Evolutionary conservation across 2,797 vertebrate species (phyloP), one percentile per base, ranked within the genome.

Genomic region (Gallirallus australis): DNA sequence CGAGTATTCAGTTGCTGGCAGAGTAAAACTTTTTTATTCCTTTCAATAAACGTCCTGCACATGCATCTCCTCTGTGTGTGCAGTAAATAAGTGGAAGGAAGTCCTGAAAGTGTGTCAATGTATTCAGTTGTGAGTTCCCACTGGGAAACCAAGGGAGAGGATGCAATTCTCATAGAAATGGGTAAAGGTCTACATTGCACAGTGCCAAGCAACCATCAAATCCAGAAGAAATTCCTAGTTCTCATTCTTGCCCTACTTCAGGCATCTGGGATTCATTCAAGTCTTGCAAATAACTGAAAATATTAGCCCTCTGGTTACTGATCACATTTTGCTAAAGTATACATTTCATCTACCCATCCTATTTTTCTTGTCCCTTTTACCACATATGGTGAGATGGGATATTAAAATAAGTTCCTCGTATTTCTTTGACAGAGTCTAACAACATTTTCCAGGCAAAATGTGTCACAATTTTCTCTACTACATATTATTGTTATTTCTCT

Each of bases 161-260:
- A 84, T 70, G 63, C 56, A 61, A 10, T 72, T 86, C 66, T 76
- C n/a, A 50, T 8, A 89, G 47, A 82, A 78, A 61, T 42, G 90
- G 89, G 82, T 93, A 96, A 96, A 96, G 91, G 89, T 47, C 89
- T 39, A 24, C 95, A 94, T 97, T 94, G 93, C 96, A 84, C 89
- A 77, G 76, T 81, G 88, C 87, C 87, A 91, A 73, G 90, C 87
- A 95, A 89, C 91, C 90, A 82, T 90, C 87, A 95, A 90, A 94
- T 88, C 94, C 91, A 86, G 52, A 79, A 87, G 82, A 71, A 87
- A 92, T 86, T 86, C 82, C 77, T 64, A 56, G 60, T 75, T 69
- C n/a, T 94, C 57, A 86, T 92, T 73, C 77, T 78, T 95, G 76
- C 73, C 59, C 69, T 82, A 24, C 39, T 88, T 83, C 30, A 91